Percentiles rank a stretch among this genome's conserved stretches.
Conservation (phyloP, 2,888 invertebrate species). For the Nebria brevicollis region DNA sequence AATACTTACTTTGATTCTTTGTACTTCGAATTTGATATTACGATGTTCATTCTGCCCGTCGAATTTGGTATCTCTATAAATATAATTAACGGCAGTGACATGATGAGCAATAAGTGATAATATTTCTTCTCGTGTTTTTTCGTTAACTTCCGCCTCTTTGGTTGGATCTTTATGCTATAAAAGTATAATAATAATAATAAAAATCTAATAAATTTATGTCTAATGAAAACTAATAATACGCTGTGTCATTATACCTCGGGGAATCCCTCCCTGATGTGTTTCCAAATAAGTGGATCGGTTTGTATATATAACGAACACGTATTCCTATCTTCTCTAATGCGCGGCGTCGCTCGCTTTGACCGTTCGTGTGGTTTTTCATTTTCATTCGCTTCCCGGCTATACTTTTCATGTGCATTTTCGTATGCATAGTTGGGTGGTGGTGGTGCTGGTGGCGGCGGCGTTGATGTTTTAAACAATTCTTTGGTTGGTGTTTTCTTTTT, state of each 20-base stretch:
- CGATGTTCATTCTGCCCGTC: conserved; percentile 90
- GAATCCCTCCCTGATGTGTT: conserved; percentile 86
- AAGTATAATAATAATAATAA: conserved; percentile 22
- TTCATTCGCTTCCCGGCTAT: conserved; percentile 79
- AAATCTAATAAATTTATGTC: background rate
- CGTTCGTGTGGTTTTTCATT: conserved; percentile 49
- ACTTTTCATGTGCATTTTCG: conserved; percentile 75
- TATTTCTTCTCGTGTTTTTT: conserved; percentile 96
- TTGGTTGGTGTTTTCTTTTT: conserved; percentile 49
- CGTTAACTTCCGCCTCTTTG: conserved; percentile 76
- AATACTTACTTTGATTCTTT: conserved; percentile 76
- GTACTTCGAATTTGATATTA: conserved; percentile 96
- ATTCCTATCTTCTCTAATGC: conserved; percentile 77
- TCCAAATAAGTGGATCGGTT: conserved; percentile 98
- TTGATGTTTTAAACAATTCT: conserved; percentile 51
- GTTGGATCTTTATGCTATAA: conserved; percentile 77
- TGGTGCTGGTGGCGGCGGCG: conserved; percentile 23
- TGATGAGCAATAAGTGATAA: conserved; percentile 97
- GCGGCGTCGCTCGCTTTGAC: conserved; percentile 64
- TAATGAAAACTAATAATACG: conserved; percentile 27
- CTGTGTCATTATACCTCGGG: conserved; percentile 72
- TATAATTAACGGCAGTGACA: conserved; percentile 97
- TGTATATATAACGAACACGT: conserved; percentile 97
- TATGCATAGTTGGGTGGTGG: conserved; percentile 30
- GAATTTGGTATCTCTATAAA: conserved; percentile 94